Conservation (phyloP, 2,113 vertebrate genomes). For the Hippolais icterina region DNA sequence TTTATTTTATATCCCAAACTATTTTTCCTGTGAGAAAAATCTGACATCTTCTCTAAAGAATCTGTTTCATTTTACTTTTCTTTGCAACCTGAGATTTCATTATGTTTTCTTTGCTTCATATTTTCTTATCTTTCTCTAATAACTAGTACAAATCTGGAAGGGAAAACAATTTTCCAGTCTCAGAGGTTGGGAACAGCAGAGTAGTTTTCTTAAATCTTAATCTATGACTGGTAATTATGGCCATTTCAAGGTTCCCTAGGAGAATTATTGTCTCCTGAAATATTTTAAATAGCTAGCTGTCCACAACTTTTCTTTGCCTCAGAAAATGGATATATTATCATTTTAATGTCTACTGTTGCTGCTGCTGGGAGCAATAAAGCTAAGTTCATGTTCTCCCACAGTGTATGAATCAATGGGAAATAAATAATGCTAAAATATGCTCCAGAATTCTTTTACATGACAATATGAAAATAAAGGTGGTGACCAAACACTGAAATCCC, state of each 20-base stretch:
- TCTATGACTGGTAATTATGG: constrained; percentile 19
- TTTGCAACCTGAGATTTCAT: constrained; percentile 23
- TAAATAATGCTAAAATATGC: neutral
- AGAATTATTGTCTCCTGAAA: constrained; percentile 59
- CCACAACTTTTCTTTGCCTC: constrained; percentile 43
- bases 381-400: neutral
- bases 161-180: constrained; percentile 25
- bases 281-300: constrained; percentile 62
- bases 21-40: constrained; percentile 47
- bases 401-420: constrained; percentile 16
- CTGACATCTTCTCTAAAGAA: constrained; percentile 22
- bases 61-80: constrained; percentile 5
- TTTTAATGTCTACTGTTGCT: constrained; percentile 22
- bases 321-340: constrained; percentile 52
- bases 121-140: constrained; percentile 38
- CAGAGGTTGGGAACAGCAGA: constrained; percentile 1
- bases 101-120: constrained; percentile 15
- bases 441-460: neutral
- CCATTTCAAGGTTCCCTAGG: constrained; percentile 25
- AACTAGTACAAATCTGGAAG: neutral
- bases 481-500: neutral
- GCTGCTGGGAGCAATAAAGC: constrained; percentile 44
- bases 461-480: neutral
- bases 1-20: neutral
- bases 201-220: constrained; percentile 18